Percentiles rank a stretch among this genome's conserved stretches.
Conservation (phyloP, 2,888 invertebrate species). For the Ormia ochracea region DNA sequence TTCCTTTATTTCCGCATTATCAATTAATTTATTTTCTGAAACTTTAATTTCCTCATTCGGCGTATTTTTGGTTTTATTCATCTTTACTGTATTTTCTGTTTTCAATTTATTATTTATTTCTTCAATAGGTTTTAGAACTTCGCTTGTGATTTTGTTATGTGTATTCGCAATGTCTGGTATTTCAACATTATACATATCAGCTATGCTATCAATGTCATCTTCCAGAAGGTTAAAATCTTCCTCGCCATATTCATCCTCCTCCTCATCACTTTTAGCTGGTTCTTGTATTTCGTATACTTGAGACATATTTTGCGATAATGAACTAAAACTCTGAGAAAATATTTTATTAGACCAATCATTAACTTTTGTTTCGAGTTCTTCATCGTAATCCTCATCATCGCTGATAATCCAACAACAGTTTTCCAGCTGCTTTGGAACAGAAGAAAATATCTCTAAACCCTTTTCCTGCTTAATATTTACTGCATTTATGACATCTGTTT, state of each 20-base stretch:
- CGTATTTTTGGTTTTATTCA: not conserved
- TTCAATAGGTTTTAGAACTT: not conserved
- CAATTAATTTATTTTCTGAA: not conserved
- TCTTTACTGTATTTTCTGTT: not conserved
- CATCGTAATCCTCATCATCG: slow-evolving; percentile 69
- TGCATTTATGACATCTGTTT: not conserved
- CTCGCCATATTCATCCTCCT: slow-evolving; percentile 35
- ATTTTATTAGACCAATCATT: slow-evolving; percentile 70
- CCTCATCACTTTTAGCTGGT: slow-evolving; percentile 47
- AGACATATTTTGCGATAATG: slow-evolving; percentile 65
- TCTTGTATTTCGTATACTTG: slow-evolving; percentile 68
- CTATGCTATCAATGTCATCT: slow-evolving; percentile 48
- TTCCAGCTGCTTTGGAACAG: slow-evolving; percentile 46
- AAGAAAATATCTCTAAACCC: slow-evolving; percentile 14
- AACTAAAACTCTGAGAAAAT: slow-evolving; percentile 67
- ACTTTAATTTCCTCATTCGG: not conserved
- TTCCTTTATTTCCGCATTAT: too few relatives aligned
- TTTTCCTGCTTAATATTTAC: slow-evolving; percentile 46
- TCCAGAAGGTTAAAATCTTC: slow-evolving; percentile 25
- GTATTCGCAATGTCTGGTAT: not conserved
- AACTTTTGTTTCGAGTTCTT: slow-evolving; percentile 68
- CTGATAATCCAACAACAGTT: slow-evolving; percentile 63
- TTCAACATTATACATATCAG: slow-evolving; percentile 31
- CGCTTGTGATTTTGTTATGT: slow-evolving; percentile 1
- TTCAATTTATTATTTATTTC: not conserved